Evolutionary conservation across 2,113 vertebrate species (phyloP).

Genomic region (Melanocharis versteri): DNA sequence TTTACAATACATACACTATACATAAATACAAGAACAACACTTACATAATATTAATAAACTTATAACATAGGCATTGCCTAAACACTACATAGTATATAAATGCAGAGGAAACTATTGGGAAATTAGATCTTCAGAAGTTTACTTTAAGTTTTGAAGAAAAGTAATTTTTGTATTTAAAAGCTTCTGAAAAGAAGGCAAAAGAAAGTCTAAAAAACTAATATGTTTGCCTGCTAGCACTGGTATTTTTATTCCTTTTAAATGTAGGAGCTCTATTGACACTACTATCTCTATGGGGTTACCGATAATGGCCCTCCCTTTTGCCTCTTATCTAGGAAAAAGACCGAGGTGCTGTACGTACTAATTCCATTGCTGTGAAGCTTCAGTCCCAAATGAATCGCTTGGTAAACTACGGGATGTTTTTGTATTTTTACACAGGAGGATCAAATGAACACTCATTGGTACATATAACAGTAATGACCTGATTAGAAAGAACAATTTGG

Average conservation of each 20-base stretch:
- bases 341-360: constrained; percentile 13
- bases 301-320: constrained; percentile 28
- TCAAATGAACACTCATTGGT: constrained; percentile 38
- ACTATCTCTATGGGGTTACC: constrained; percentile 28
- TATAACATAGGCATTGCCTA: constrained; percentile 89
- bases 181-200: constrained; percentile 74
- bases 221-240: constrained; percentile 63
- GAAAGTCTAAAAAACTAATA: constrained; percentile 61
- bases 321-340: constrained; percentile 36
- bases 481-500: constrained; percentile 35
- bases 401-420: constrained; percentile 64
- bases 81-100: constrained; percentile 89
- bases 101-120: constrained; percentile 85
- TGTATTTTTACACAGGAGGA: constrained; percentile 71
- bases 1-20: constrained; percentile 99
- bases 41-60: constrained; percentile 98
- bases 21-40: constrained; percentile 99
- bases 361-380: constrained; percentile 55
- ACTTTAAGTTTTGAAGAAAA: constrained; percentile 51
- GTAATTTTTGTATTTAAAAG: constrained; percentile 73
- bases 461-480: background rate
- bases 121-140: constrained; percentile 80
- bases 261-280: constrained; percentile 40
- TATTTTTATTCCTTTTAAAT: constrained; percentile 46
- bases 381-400: constrained; percentile 46